Percentiles rank a stretch among this genome's conserved stretches.
Conservation (phyloP, 2,797 vertebrate genomes). For the Triplophysa yarkandensis region DNA sequence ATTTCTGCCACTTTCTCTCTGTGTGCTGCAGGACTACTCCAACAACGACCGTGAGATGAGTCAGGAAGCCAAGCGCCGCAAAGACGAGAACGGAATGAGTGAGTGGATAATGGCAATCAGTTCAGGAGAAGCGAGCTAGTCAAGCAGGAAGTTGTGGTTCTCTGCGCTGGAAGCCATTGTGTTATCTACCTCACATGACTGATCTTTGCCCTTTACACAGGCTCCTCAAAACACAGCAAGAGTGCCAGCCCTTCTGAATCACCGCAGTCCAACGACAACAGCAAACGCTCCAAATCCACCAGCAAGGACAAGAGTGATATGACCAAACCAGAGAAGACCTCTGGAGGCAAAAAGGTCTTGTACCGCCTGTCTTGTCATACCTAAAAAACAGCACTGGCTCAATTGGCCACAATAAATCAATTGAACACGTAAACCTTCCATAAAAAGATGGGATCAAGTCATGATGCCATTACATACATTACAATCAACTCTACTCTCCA, state of each 20-base stretch:
- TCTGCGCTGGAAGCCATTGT: conserved; percentile 35
- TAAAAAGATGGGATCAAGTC: too few species aligned
- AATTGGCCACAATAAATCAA: too few species aligned
- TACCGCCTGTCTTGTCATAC: not conserved
- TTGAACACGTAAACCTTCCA: too few species aligned
- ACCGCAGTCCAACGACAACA: conserved; percentile 84
- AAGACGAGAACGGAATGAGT: conserved; percentile 89
- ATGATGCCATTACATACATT: too few species aligned
- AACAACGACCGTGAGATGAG: conserved; percentile 84
- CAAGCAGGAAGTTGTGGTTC: conserved; percentile 38
- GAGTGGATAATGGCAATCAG: conserved; percentile 69
- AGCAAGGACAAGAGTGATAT: conserved; percentile 85
- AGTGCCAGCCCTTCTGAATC: conserved; percentile 93
- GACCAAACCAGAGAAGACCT: conserved; percentile 84
- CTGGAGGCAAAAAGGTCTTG: conserved; percentile 85
- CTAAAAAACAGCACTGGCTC: not conserved
- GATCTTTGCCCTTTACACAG: conserved; percentile 65
- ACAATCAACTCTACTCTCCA: too few species aligned
- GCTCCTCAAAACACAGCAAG: conserved; percentile 91
- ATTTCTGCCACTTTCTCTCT: not conserved
- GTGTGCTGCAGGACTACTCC: conserved; percentile 81
- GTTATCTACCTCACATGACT: conserved; percentile 44
- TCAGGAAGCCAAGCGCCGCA: conserved; percentile 85
- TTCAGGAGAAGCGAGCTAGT: conserved; percentile 50
- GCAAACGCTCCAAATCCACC: conserved; percentile 84